phyloP scores from a whole-genome alignment of 2,888 invertebrate species.

The Pseudococcus viburni region DNA sequence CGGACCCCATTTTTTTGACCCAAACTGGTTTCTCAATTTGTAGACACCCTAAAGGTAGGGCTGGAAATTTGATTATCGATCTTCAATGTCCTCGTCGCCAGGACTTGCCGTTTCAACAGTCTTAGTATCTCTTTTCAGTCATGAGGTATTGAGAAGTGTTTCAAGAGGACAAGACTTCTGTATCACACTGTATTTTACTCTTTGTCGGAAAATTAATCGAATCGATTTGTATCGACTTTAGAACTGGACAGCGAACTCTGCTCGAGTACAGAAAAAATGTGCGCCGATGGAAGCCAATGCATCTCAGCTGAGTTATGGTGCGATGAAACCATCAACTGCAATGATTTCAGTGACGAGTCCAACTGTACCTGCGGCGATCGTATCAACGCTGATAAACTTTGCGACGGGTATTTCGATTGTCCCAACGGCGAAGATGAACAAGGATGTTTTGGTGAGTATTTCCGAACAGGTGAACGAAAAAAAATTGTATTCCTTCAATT shows the following conservation, averaged over 20 bases:
- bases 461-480: too few species aligned
- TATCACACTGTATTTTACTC: too few species aligned
- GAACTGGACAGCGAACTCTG: conserved; percentile 18
- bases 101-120: too few species aligned
- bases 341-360: conserved; percentile 84
- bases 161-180: too few species aligned
- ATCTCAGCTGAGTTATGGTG: conserved; percentile 78
- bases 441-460: conserved; percentile 80
- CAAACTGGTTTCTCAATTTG: too few species aligned
- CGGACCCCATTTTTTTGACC: too few species aligned
- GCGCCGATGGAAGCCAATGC: conserved; percentile 72
- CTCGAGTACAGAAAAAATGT: conserved; percentile 68
- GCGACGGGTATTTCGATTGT: conserved; percentile 88
- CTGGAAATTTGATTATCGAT: too few species aligned
- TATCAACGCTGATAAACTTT: conserved; percentile 77
- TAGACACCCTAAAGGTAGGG: too few species aligned
- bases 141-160: too few species aligned
- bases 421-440: conserved; percentile 86
- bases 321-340: conserved; percentile 81
- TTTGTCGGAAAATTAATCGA: not conserved
- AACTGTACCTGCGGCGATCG: conserved; percentile 82
- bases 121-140: too few species aligned
- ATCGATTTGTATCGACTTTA: not conserved
- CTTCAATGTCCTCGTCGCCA: too few species aligned
- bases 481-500: too few species aligned